Base-by-base conservation (phyloP, 2,797 vertebrate species). In the Siniperca scherzeri region DNA sequence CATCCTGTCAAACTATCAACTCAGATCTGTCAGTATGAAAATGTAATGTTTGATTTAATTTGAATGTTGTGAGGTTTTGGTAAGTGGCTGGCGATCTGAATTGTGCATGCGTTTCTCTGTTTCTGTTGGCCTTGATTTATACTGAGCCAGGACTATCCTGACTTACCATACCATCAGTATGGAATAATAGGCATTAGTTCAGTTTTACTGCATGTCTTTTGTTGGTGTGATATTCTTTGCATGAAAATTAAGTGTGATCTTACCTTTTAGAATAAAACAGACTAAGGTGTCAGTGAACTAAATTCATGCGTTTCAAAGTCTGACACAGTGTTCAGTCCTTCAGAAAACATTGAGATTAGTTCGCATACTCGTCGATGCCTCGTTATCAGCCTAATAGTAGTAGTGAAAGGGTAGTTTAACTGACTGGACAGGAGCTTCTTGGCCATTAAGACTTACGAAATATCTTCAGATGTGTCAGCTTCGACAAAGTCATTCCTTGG, bases 201-300 rank as follows among this genome's bases (percentile, higher is more conserved):
- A 33, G 42, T 60, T 70, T 68, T 61, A 19, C 33, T 73, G 91
- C 87, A 86, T 86, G 79, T 21, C 17, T 73, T 71, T 38, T 77
- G 55, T 74, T 78, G 46, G 5, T 67, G 84, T 86, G 83, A 72
- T 61, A 9, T 38, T 74, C 9, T 69, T 85, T 84, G 78, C 75
- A 68, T 85, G 65, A 61, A 76, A 62, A 50, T 75, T 13, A 60
- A n/a, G 62, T 70, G 25, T 22, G 21, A 9, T 53, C 7, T 60
- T 38, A 33, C 8, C 17, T 60, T 30, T 38, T 40, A 3, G 19
- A 10, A 22, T 10, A 27, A 21, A 56, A 27, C 21, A 7, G 9
- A 4, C 12, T 25, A n/a, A 30, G 7, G 42, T 73, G 19, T 11
- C 0, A 4, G 14, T 33, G 27, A 78, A 33, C 33, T 7, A 27